phyloP scores from a whole-genome alignment of 2,888 invertebrate genomes.

The Loripinus fragilis region DNA sequence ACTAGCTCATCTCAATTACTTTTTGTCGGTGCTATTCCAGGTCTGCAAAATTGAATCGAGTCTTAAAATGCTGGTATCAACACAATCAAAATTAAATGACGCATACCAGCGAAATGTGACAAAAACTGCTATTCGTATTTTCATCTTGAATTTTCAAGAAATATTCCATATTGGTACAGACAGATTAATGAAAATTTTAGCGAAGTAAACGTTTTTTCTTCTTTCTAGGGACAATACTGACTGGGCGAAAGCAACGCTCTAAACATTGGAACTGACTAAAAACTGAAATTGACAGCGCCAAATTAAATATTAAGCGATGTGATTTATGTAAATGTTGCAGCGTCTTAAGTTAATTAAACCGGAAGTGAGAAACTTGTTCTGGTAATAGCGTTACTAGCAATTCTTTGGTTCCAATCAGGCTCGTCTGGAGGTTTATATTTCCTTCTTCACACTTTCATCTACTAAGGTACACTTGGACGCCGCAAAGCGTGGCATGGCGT shows the following conservation, averaged over 20 bases:
- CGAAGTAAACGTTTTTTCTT: not conserved
- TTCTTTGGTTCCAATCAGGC: slow-evolving; percentile 1
- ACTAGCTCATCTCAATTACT: too few relatives aligned
- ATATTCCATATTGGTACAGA: not conserved
- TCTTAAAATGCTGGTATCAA: too few relatives aligned
- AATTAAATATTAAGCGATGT: slow-evolving; percentile 58
- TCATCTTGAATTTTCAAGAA: too few relatives aligned
- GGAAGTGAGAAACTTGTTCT: slow-evolving; percentile 6
- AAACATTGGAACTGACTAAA: slow-evolving; percentile 23
- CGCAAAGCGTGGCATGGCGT: too few relatives aligned
- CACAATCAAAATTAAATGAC: too few relatives aligned
- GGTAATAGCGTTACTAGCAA: slow-evolving; percentile 9
- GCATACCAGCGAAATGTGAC: too few relatives aligned
- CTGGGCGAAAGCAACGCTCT: not conserved
- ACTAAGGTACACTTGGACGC: too few relatives aligned
- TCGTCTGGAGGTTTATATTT: not conserved
- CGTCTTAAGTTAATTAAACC: not conserved
- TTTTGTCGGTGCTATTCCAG: too few relatives aligned
- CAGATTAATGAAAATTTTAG: slow-evolving; percentile 4
- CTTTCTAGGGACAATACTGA: not conserved
- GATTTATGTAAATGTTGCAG: slow-evolving; percentile 48
- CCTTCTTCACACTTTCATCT: slow-evolving; percentile 7
- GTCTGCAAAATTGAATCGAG: too few relatives aligned
- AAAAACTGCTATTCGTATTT: too few relatives aligned
- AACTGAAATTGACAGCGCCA: slow-evolving; percentile 41